A percentile compares a stretch with the other conserved stretches of the same genome.
phyloP scores from a whole-genome alignment of 2,797 vertebrate species.

The Crypturellus tataupa region DNA sequence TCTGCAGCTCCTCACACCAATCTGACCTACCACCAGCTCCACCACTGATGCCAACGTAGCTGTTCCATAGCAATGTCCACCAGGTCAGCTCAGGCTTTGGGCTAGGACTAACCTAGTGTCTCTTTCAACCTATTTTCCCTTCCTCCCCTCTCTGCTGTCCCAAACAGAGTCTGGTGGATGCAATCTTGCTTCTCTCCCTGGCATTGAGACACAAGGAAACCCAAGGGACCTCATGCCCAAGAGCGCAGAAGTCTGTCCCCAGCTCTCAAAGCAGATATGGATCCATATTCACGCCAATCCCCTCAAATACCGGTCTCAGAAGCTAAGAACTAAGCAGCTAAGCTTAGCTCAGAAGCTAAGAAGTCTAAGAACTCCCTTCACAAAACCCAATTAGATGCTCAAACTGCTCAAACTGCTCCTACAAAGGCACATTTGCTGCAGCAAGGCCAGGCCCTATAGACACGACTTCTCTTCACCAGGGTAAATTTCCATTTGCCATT shows the following conservation, averaged over 20 bases:
- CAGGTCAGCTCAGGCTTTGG: background rate
- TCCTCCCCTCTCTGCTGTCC: background rate
- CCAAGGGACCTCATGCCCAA: background rate
- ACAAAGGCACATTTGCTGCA: background rate
- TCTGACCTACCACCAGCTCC: background rate
- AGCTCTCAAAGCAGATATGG: background rate
- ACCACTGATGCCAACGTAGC: fast-evolving
- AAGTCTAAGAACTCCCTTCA: background rate
- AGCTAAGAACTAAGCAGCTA: too few relatives aligned
- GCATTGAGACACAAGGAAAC: fast-evolving
- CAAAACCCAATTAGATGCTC: fast-evolving
- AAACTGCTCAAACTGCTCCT: background rate
- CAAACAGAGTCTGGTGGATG: background rate
- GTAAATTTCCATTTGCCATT: constrained; percentile 52
- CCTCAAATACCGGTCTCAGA: background rate
- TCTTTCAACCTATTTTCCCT: background rate
- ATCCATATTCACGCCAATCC: background rate
- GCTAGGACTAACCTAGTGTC: fast-evolving
- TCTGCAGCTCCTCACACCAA: background rate
- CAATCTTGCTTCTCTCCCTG: background rate
- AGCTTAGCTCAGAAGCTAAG: too few relatives aligned
- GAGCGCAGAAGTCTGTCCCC: background rate
- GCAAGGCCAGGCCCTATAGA: background rate
- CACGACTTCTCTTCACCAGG: background rate
- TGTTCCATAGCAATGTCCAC: fast-evolving